Base-by-base conservation (phyloP, 2,888 invertebrate genomes). In the Emmelina monodactyla region DNA sequence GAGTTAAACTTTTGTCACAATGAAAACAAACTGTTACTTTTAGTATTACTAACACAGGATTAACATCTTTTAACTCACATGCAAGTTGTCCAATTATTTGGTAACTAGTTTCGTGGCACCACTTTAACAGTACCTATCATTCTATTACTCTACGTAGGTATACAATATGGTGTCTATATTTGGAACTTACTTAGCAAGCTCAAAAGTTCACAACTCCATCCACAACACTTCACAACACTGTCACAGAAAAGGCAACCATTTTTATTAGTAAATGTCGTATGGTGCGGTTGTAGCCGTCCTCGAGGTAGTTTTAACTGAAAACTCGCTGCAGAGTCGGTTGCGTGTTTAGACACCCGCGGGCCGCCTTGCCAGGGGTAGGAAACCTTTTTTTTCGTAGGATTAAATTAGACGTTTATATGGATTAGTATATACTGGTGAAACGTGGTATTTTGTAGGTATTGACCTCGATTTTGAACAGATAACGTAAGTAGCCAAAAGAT, bases 241-340 rank as follows among this genome's bases (percentile, higher is more conserved):
- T 14, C 7, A 14, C 2, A 25, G 2, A 25, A 14, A 33, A 2
- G 28, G 12, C 13, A 22, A 22, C 13, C 2, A 6, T 37, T 44
- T 43, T 25, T 42, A 43, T 45, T 43, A 37, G 39, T 46, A 42
- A 47, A 37, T 39, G 45, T 41, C 45, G 42, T 48, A 41, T 52
- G 53, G 55, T 62, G 60, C 65, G 62, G 61, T 62, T 52, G 58
- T 51, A 56, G 53, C 58, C 56, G 58, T 47, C 48, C 60, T 55
- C 64, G 64, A 56, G 60, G 58, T 62, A 53, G 59, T 61, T 67
- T 66, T 59, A 65, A 76, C 76, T 78, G 75, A 66, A 73, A 69
- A 68, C 51, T 59, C 58, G 60, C 51, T 64, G 70, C 64, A 61
- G 58, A 61, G 53, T 55, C 58, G 63, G 60, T 76, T 63, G 78